Evolutionary conservation across 2,797 vertebrate species (phyloP), one percentile per base, ranked within the genome.

Genomic region (Naso thynnoides): DNA sequence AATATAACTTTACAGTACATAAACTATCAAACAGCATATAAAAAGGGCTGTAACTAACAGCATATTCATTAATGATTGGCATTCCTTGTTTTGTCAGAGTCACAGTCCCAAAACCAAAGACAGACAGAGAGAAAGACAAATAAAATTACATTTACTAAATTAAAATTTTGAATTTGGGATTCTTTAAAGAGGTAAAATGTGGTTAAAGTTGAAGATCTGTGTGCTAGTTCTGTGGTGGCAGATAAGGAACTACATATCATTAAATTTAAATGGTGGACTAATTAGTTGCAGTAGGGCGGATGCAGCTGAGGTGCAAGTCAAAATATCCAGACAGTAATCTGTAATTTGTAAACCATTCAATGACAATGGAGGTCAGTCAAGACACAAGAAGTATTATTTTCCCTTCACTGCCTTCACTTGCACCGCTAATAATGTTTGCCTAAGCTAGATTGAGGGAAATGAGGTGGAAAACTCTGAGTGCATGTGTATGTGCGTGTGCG

Each of bases 371-470:
- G 83, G 82, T 86, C 81, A 88, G 80, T 24, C 6, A 78, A 83
- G 76, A 83, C 83, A 89, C 71, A 84, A 86, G 93, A 90, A 92
- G 93, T 94, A 95, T 97, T 96, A 96, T 88, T 93, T 92, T 96
- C 93, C 95, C 90, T 95, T 93, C 94, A 94, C 91, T 85, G 86
- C 93, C 89, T 94, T 93, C 94, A 94, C 95, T 96, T 96, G 93
- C 89, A 86, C 93, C 91, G 93, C 95, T 96, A 96, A 97, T 95
- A 95, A 93, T 96, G 95, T 97, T 96, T 96, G 93, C 92, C 94
- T 94, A 95, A 95, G 90, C 96, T 94, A 91, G 85, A 95, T 91
- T 94, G 93, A 95, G 93, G 94, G 95, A 97, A 96, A 96, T 96
- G 96, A 96, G 92, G 95, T 95, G 93, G 95, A 96, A 97, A 95